These are phyloP conservation scores for Zaprionus lineosus DNA, from an alignment of 2,888 invertebrate genomes.

Conservation along the genomic window DNA sequence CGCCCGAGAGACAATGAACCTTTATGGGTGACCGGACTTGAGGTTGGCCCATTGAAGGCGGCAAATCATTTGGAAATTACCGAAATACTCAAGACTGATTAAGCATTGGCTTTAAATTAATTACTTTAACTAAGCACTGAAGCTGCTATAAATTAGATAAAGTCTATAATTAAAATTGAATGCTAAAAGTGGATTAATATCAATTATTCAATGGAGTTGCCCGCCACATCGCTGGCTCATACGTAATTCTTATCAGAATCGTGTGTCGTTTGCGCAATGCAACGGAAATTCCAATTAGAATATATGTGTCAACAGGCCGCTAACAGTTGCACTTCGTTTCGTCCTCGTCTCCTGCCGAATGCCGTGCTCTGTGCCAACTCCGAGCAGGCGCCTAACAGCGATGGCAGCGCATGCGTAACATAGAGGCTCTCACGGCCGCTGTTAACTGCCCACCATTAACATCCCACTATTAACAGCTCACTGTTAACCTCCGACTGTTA, in stretches of 20 bases:
- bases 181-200: no score
- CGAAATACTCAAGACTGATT: no score
- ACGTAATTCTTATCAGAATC: constrained; percentile 3
- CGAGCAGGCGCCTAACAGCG: constrained; percentile 30
- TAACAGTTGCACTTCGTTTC: constrained; percentile 37
- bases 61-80: no score
- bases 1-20: constrained; percentile 9
- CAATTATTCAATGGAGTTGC: no score
- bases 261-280: constrained; percentile 20
- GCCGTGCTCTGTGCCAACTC: constrained; percentile 17
- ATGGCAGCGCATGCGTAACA: constrained; percentile 51
- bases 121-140: no score
- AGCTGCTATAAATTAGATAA: no score
- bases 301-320: constrained; percentile 70
- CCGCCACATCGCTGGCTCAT: no score
- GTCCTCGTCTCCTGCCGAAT: constrained; percentile 17
- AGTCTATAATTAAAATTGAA: no score
- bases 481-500: no score
- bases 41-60: constrained; percentile 5
- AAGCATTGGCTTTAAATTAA: no score
- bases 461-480: no score
- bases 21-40: constrained; percentile 16
- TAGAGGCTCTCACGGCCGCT: constrained; percentile 29
- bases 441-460: constrained; percentile 36
- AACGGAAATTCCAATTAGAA: constrained; percentile 69